phyloP scores from a whole-genome alignment of 2,888 invertebrate species.

The Cistogaster globosa region DNA sequence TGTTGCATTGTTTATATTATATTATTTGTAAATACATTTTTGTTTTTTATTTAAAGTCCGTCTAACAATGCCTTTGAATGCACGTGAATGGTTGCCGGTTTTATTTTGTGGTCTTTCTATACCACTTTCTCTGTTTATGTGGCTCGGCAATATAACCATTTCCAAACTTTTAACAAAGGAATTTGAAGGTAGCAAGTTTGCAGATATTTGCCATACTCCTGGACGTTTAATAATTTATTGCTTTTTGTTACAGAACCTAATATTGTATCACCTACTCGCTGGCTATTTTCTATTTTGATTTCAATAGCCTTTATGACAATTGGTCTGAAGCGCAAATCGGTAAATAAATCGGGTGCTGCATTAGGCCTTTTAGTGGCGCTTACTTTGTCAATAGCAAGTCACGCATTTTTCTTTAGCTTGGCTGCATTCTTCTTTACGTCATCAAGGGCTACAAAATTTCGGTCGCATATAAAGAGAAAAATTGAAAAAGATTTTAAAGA shows the following conservation, averaged over 20 bases:
- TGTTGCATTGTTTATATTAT: slow-evolving; percentile 51
- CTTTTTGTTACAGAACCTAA: slow-evolving; percentile 75
- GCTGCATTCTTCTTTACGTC: slow-evolving; percentile 91
- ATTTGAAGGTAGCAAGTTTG: slow-evolving; percentile 84
- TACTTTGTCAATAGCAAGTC: slow-evolving; percentile 89
- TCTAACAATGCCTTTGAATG: slow-evolving; percentile 56
- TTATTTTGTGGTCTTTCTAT: slow-evolving; percentile 87
- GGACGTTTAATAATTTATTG: slow-evolving; percentile 11
- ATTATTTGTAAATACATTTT: neutral
- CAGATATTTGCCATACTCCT: neutral
- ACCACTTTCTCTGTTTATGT: slow-evolving; percentile 90
- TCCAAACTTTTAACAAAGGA: slow-evolving; percentile 85
- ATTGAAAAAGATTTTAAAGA: slow-evolving; percentile 91
- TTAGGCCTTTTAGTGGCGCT: slow-evolving; percentile 90
- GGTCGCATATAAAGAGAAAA: slow-evolving; percentile 86
- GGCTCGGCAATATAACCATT: slow-evolving; percentile 89
- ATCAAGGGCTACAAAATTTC: slow-evolving; percentile 91
- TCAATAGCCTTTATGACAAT: slow-evolving; percentile 87
- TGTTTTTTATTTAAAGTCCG: neutral
- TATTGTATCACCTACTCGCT: slow-evolving; percentile 81
- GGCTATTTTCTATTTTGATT: slow-evolving; percentile 81
- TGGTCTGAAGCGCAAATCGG: slow-evolving; percentile 87
- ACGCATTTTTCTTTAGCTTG: slow-evolving; percentile 89
- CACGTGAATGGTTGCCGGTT: slow-evolving; percentile 84
- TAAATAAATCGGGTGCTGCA: slow-evolving; percentile 88